Base-by-base conservation (phyloP, 1,140 invertebrate species). In the Stegodyphus mimosarum region DNA sequence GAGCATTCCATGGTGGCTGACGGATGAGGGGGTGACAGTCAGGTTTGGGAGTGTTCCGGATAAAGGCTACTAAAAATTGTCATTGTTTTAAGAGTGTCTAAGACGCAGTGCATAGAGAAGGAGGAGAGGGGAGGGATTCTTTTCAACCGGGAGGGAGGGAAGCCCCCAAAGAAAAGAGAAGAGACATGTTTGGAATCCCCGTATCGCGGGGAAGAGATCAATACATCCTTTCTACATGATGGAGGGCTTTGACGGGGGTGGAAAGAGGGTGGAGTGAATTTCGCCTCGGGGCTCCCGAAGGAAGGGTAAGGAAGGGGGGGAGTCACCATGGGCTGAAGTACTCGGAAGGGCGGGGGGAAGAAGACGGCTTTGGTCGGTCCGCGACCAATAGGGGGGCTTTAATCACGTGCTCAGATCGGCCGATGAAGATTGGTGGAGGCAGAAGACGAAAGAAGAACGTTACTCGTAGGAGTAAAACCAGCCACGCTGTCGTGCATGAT, bases 381-480 rank as follows among this genome's bases (percentile, higher is more conserved):
- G 52, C 78, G 78, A 80, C 78, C 78, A 80, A 80, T 80, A 80
- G 78, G 50, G 78, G 78, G 78, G 78, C 78, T 80, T 80, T 80
- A 80, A 80, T 80, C 78, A 80, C 69, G 78, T 80, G 78, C 78
- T 72, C 78, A 80, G 78, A 69, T 80, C 66, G 69, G 51, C 78
- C 78, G 78, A 80, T 80, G 78, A 80, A 80, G 78, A 80, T 80
- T 80, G 78, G 78, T 72, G 52, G 78, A 80, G 78, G 50, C 64
- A 53, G 48, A 50, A 7, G 17, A 75, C n/a, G 67, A 48, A 11
- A 70, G 33, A 11, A 48, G 55, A 60, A 80, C 33, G 33, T 33
- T 33, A 33, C 33, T 33, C 33, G 33, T 33, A 33, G 33, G 33
- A 33, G 33, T 33, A 33, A 33, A 33, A 33, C 33, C 33, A 33